Conservation (phyloP, 2,797 vertebrate genomes). For the Garrulus glandarius region DNA sequence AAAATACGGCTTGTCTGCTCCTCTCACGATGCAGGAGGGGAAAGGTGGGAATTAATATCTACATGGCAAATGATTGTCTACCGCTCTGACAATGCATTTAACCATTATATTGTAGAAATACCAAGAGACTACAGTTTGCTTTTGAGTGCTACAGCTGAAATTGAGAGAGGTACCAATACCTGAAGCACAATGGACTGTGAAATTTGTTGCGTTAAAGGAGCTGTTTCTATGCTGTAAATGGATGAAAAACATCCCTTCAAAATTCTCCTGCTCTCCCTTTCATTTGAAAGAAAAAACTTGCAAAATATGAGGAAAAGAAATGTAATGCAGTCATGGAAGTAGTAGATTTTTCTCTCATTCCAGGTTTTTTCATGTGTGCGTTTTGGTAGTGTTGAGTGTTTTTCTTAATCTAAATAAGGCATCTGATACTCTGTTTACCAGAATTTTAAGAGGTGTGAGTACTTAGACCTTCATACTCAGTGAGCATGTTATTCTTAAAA, state of each 20-base stretch:
- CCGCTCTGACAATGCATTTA: neutral
- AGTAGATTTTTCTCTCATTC: neutral
- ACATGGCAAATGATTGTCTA: neutral
- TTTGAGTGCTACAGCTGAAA: neutral
- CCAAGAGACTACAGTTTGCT: neutral
- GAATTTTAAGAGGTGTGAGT: neutral
- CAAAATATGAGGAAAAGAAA: neutral
- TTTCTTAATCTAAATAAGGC: neutral
- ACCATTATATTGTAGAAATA: neutral
- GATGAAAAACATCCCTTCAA: neutral
- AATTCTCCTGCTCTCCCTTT: neutral
- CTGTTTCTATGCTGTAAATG: neutral
- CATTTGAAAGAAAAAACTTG: neutral
- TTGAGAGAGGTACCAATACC: neutral
- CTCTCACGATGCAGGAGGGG: neutral
- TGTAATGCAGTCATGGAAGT: neutral
- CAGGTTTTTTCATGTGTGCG: accelerated
- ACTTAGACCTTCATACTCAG: neutral
- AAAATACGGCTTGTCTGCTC: neutral
- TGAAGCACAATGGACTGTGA: neutral
- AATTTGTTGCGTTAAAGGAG: neutral
- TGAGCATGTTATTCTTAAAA: neutral
- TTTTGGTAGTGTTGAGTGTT: neutral
- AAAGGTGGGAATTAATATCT: neutral
- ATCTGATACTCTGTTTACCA: neutral